A percentile compares a stretch with the other conserved stretches of the same genome.
phyloP scores from a whole-genome alignment of 2,888 invertebrate genomes.

The Thumatha senex region DNA sequence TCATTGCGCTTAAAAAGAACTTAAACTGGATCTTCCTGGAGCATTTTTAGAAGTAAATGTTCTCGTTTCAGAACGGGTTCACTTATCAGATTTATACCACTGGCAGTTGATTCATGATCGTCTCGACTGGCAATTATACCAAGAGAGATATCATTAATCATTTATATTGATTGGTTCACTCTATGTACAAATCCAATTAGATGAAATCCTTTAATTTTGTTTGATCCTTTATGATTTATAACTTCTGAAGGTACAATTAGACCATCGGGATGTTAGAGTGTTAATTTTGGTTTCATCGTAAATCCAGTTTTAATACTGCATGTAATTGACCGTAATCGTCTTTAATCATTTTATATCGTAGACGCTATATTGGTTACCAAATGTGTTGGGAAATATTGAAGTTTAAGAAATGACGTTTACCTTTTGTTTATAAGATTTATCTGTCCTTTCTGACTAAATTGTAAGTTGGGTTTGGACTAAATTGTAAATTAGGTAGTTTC shows the following conservation, averaged over 20 bases:
- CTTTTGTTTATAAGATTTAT: background rate
- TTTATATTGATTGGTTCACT: slow-evolving; percentile 75
- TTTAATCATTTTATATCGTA: slow-evolving; percentile 54
- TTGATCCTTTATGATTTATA: slow-evolving; percentile 74
- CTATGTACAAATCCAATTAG: slow-evolving; percentile 79
- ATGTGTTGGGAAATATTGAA: slow-evolving; percentile 49
- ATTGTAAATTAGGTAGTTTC: background rate
- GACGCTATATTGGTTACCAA: slow-evolving; percentile 52
- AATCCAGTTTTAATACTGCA: slow-evolving; percentile 64
- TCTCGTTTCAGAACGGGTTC: slow-evolving; percentile 62
- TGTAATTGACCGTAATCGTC: slow-evolving; percentile 66
- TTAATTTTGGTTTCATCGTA: slow-evolving; percentile 74
- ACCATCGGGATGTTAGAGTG: slow-evolving; percentile 58
- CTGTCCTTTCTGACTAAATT: background rate
- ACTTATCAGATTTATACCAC: slow-evolving; percentile 77
- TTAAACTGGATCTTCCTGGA: slow-evolving; percentile 32
- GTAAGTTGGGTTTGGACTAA: no score
- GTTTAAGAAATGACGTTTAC: slow-evolving; percentile 30
- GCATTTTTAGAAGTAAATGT: slow-evolving; percentile 51
- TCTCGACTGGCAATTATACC: slow-evolving; percentile 75
- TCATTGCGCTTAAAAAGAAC: slow-evolving; percentile 33
- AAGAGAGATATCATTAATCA: slow-evolving; percentile 79
- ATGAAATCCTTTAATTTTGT: slow-evolving; percentile 73
- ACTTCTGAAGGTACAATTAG: slow-evolving; percentile 63
- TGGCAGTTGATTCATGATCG: slow-evolving; percentile 76